Conservation (phyloP, 2,888 invertebrate genomes). For the Dynastes grantii region DNA sequence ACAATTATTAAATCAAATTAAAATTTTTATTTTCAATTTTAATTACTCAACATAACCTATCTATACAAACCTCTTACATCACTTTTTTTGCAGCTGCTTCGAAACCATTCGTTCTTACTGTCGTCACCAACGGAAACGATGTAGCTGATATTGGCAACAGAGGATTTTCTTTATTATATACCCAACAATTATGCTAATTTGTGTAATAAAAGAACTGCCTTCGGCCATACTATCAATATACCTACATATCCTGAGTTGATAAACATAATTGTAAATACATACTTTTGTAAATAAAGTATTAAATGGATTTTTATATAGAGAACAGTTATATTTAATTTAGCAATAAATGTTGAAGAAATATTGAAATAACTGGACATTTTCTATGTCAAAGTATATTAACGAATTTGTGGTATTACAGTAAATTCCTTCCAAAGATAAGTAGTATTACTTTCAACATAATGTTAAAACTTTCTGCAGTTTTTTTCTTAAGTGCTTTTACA, state of each 20-base stretch:
- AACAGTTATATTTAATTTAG: background rate
- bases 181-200: constrained; percentile 76
- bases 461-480: background rate
- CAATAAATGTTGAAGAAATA: background rate
- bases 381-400: background rate
- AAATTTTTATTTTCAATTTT: no score
- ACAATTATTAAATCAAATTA: no score
- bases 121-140: constrained; percentile 79
- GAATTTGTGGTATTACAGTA: background rate
- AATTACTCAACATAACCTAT: no score
- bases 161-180: constrained; percentile 82
- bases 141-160: constrained; percentile 80
- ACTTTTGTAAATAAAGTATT: no score
- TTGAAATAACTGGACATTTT: background rate
- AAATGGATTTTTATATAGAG: background rate
- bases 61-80: no score
- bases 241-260: background rate
- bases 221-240: no score
- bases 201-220: background rate
- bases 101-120: constrained; percentile 83
- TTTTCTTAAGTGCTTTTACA: background rate
- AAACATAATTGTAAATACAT: no score
- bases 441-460: background rate
- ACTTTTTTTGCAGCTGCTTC: constrained; percentile 70
- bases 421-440: background rate